phyloP scores from a whole-genome alignment of 2,797 vertebrate genomes.

The Acridotheres tristis region DNA sequence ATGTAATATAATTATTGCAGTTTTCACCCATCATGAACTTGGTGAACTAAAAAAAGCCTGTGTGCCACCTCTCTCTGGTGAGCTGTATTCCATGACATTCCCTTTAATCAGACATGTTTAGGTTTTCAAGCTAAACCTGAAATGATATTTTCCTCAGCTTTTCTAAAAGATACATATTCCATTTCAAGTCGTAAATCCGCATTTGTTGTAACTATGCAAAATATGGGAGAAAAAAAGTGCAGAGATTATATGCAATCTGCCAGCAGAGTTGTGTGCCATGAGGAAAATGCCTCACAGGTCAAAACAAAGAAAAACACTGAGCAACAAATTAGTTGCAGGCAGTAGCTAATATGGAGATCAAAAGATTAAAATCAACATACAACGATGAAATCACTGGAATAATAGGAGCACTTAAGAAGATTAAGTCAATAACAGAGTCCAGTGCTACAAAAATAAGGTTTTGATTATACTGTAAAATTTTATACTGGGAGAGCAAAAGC shows the following conservation, averaged over 20 bases:
- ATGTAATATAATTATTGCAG: neutral
- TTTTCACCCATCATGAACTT: slow-evolving; percentile 23
- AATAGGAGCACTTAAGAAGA: slow-evolving; percentile 78
- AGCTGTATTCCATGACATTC: neutral
- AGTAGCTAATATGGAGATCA: slow-evolving; percentile 80
- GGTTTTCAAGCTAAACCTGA: slow-evolving; percentile 53
- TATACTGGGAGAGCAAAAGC: slow-evolving; percentile 67
- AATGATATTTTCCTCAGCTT: slow-evolving; percentile 54
- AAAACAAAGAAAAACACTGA: slow-evolving; percentile 79
- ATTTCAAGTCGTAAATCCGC: slow-evolving; percentile 70
- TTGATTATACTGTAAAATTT: slow-evolving; percentile 72
- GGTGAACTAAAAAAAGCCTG: slow-evolving; percentile 27
- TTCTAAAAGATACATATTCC: slow-evolving; percentile 65
- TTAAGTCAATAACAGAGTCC: slow-evolving; percentile 73
- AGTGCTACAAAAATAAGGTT: slow-evolving; percentile 72
- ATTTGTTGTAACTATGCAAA: slow-evolving; percentile 75
- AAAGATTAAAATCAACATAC: slow-evolving; percentile 84
- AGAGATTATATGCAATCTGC: slow-evolving; percentile 78
- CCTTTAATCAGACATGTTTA: slow-evolving; percentile 50
- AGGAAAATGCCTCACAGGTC: slow-evolving; percentile 78
- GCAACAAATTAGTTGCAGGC: slow-evolving; percentile 83
- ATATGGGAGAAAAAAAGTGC: slow-evolving; percentile 73
- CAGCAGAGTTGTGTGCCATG: slow-evolving; percentile 82
- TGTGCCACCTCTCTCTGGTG: neutral
- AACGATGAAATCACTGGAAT: slow-evolving; percentile 79